Evolutionary conservation across 2,888 invertebrate genomes (phyloP).

Genomic region (Tyria jacobaeae): DNA sequence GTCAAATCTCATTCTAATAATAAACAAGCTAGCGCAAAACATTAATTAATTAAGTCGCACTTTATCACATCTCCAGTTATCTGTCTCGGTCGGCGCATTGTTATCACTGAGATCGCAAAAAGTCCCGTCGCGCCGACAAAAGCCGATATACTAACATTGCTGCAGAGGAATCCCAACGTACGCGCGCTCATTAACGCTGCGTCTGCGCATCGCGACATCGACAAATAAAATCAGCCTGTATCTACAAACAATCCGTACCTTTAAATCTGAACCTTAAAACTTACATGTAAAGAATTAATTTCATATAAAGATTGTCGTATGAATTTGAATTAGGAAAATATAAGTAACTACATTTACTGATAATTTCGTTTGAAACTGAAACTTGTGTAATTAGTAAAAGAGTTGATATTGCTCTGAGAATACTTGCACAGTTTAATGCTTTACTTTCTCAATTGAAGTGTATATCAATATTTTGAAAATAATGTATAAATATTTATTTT

Average conservation of each 20-base stretch:
- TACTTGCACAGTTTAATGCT: conserved; percentile 28
- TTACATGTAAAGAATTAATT: background rate
- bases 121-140: conserved; percentile 82
- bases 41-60: conserved; percentile 51
- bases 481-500: conserved; percentile 12
- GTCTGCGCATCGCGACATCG: conserved; percentile 67
- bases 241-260: conserved; percentile 29
- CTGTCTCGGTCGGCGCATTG: conserved; percentile 67
- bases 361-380: conserved; percentile 10
- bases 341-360: conserved; percentile 30
- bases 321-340: conserved; percentile 38
- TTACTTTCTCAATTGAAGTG: conserved; percentile 38
- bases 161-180: conserved; percentile 76
- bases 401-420: conserved; percentile 17
- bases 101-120: conserved; percentile 85
- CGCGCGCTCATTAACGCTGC: conserved; percentile 84
- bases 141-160: conserved; percentile 80
- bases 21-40: conserved; percentile 50
- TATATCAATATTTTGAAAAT: conserved; percentile 27
- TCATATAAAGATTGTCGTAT: background rate
- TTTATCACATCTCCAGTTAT: conserved; percentile 55
- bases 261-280: conserved; percentile 23
- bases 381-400: conserved; percentile 3
- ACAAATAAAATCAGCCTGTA: conserved; percentile 54
- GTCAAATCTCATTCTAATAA: conserved; percentile 49